phyloP scores from a whole-genome alignment of 1,140 invertebrate genomes.

The Mactra quadrangularis region DNA sequence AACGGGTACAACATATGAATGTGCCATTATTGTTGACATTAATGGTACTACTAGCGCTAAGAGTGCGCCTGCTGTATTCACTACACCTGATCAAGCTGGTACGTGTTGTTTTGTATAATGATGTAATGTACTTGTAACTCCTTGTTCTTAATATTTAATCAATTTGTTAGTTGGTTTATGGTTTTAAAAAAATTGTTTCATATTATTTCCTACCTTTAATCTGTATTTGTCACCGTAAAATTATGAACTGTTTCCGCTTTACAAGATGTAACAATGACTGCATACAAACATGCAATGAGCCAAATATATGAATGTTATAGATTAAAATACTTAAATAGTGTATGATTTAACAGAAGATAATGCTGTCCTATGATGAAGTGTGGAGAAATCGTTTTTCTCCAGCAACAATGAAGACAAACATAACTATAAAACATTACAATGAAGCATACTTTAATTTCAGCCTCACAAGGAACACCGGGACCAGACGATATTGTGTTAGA shows the following conservation, averaged over 20 bases:
- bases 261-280: no score
- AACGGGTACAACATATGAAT: constrained; percentile 38
- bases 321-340: no score
- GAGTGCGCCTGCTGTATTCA: constrained; percentile 27
- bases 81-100: constrained; percentile 31
- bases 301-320: no score
- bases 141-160: not conserved
- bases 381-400: no score
- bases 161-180: no score
- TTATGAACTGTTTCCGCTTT: no score
- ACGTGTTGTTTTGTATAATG: not conserved
- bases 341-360: no score
- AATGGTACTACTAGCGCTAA: constrained; percentile 31
- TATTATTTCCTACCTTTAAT: not conserved
- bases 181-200: not conserved
- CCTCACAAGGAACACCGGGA: not conserved
- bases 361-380: no score
- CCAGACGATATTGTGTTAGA: constrained; percentile 33
- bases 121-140: not conserved
- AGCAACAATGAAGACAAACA: no score
- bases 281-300: no score
- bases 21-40: not conserved
- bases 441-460: not conserved
- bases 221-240: not conserved
- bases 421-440: not conserved